Base-by-base conservation (phyloP, 2,888 invertebrate species). In the Agonopterix subpropinquella region DNA sequence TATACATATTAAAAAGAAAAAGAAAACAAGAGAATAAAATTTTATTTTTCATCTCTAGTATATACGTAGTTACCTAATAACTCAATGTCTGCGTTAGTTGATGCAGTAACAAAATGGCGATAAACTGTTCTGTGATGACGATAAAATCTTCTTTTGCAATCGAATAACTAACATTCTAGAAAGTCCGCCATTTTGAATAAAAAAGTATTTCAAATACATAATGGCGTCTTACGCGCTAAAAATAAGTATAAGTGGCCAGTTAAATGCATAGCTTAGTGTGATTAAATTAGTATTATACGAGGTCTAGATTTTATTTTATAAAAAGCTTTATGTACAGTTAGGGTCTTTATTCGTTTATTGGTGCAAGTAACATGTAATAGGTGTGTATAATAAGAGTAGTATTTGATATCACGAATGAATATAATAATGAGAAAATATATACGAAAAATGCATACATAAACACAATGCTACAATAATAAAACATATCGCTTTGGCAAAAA, bases 301-400 rank as follows among this genome's bases (percentile, higher is more conserved):
- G 72, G 68, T 72, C 68, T 85, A 84, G 77, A 79, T 81, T 84
- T 86, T 85, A 83, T 82, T 87, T 86, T 83, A 74, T 82, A 82
- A 80, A 63, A 77, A 71, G 80, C 83, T 83, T 85, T 79, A 79
- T 87, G 87, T 87, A 87, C 85, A 87, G 86, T 77, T 83, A 85
- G 78, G 69, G 57, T 65, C 74, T 71, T 75, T 67, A 79, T 82
- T 81, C 64, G 67, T 83, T 85, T 77, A 74, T 72, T 66, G 74
- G 66, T 70, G 70, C 75, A 78, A 71, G 70, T 77, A 73, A 69
- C 65, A 75, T 75, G 69, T 78, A 75, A 70, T 81, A 81, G 71
- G 70, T 83, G 78, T 83, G 79, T 81, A 83, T 71, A 75, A 59
- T 82, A 83, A 80, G 75, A 67, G 77, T 86, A 85, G 85, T 84